These are phyloP conservation scores for Hemichromis elongatus DNA, from an alignment of 2,113 vertebrate species.

Conservation along the genomic window DNA sequence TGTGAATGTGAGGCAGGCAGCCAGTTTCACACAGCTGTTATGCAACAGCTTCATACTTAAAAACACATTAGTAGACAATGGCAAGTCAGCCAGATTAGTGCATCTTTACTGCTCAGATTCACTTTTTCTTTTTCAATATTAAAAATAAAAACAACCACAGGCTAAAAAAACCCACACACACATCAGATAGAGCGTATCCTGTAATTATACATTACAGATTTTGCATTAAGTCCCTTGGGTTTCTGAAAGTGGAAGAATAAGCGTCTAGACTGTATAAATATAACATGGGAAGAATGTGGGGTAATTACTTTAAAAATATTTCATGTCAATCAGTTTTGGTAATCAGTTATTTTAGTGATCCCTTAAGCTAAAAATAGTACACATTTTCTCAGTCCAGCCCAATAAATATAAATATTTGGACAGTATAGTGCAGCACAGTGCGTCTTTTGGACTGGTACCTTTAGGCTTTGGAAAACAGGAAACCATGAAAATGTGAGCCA, in stretches of 20 bases:
- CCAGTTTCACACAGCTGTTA: conserved; percentile 3
- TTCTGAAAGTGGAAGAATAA: neutral
- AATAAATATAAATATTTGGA: neutral
- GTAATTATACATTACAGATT: neutral
- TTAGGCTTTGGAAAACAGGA: neutral
- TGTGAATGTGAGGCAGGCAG: neutral
- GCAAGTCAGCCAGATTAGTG: neutral
- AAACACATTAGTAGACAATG: neutral
- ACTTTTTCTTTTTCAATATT: neutral
- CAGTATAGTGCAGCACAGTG: neutral
- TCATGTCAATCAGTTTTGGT: neutral
- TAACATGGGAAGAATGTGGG: neutral
- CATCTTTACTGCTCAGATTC: neutral
- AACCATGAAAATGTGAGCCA: neutral
- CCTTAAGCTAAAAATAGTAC: neutral
- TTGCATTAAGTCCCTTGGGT: neutral
- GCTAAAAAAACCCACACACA: neutral
- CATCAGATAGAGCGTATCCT: neutral
- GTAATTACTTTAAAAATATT: neutral
- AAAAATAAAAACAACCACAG: neutral
- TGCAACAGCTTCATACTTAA: neutral
- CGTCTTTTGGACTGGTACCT: neutral
- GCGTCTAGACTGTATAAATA: neutral
- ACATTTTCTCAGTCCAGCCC: neutral
- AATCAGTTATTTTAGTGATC: neutral